Percentiles rank a stretch among this genome's conserved stretches.
Evolutionary conservation across 2,797 vertebrate genomes (phyloP).

Genomic region (Gouania willdenowi): DNA sequence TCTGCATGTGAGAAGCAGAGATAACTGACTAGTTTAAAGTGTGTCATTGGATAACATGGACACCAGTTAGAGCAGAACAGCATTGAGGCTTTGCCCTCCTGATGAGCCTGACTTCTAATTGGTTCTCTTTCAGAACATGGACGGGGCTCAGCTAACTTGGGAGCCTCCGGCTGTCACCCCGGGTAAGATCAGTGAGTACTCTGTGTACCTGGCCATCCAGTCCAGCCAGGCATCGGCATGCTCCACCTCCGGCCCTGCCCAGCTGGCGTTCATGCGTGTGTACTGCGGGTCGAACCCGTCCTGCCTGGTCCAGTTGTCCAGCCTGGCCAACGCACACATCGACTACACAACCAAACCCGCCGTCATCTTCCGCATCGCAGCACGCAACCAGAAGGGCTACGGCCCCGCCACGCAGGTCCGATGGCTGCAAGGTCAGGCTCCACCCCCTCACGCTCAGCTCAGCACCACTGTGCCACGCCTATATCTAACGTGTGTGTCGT

Average conservation of each 20-base stretch:
- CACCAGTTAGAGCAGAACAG: too few species aligned
- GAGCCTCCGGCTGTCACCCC: conserved; percentile 88
- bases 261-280: conserved; percentile 89
- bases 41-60: too few species aligned
- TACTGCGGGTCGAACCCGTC: conserved; percentile 87
- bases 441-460: too few species aligned
- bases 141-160: conserved; percentile 91
- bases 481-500: neutral
- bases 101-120: too few species aligned
- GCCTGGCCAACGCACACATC: conserved; percentile 86
- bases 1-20: too few species aligned
- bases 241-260: conserved; percentile 57
- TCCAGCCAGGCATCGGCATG: conserved; percentile 74
- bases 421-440: conserved; percentile 84
- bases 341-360: conserved; percentile 91
- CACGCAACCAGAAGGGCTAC: conserved; percentile 90
- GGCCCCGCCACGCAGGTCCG: conserved; percentile 89
- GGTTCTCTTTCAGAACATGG: conserved; percentile 73
- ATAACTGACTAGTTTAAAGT: too few species aligned
- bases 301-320: conserved; percentile 85
- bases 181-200: conserved; percentile 87
- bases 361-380: conserved; percentile 91
- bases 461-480: too few species aligned
- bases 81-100: too few species aligned
- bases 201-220: conserved; percentile 88